Evolutionary conservation across 2,888 invertebrate species (phyloP), one percentile per base, ranked within the genome.

Genomic region (Sclerodermus sp.): DNA sequence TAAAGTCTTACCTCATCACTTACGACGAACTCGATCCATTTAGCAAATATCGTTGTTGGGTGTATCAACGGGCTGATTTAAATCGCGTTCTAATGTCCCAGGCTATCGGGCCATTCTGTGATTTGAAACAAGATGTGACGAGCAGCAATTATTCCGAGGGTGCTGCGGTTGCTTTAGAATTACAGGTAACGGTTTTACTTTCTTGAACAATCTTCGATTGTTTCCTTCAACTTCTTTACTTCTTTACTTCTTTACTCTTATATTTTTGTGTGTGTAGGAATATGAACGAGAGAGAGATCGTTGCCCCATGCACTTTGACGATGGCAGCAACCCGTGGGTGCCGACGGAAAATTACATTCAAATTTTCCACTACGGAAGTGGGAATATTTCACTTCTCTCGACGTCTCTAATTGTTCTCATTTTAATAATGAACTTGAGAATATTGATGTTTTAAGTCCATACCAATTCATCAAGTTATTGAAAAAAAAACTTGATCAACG

Each of bases 221-320:
- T 30, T 37, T 42, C 13, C 34, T 40, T 2, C 29, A 30, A 43
- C 41, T 44, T 48, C 10, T 45, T 49, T 30, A 46, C n/a, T 37
- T 38, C 17, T 10, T 31, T 12, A 8, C n/a, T 14, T 4, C 14
- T 32, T 31, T 16, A 13, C 14, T 29, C 17, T 31, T 31, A 14
- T 14, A 46, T 30, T 31, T 41, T 41, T 23, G 8, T 39, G 46
- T 13, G 29, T 44, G 12, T 47, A 77, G 76, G 77, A 78, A 68
- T 78, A 78, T 37, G 77, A 78, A 49, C 67, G 77, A 55, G 77
- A 78, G 88, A 88, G 87, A 64, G 97, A 98, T 81, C 92, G 93
- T 71, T 98, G 97, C 76, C 97, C 97, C 0, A 96, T 97, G 93
- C 88, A 91, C 75, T 98, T 96, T 73, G 96, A 97, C 71, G 96